A percentile compares a stretch with the other conserved stretches of the same genome.
These are phyloP conservation scores for Drosophila subpulchrella DNA, from an alignment of 1,140 invertebrate genomes.

Conservation along the genomic window DNA sequence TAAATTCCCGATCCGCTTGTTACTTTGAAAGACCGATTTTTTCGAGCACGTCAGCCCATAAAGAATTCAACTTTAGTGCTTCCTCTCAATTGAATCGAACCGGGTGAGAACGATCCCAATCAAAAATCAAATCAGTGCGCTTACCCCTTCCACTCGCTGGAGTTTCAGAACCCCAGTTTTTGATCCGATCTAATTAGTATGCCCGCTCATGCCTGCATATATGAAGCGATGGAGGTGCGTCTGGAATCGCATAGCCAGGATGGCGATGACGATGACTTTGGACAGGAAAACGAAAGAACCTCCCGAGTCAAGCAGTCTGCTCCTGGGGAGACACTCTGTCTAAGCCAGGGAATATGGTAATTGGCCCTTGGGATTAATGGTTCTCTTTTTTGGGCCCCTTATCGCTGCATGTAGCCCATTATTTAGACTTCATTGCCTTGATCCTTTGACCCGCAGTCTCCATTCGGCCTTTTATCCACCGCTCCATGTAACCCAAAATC, in stretches of 20 bases:
- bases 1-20: constrained; percentile 9
- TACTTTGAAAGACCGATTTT: constrained; percentile 12
- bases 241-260: constrained; percentile 53
- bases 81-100: constrained; percentile 48
- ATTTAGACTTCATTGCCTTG: constrained; percentile 57
- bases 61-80: constrained; percentile 72
- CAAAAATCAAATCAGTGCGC: constrained; percentile 70
- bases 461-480: constrained; percentile 65
- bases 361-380: constrained; percentile 40
- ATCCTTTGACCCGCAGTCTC: constrained; percentile 74
- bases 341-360: constrained; percentile 75
- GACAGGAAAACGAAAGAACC: constrained; percentile 45
- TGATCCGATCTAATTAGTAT: constrained; percentile 73
- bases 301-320: constrained; percentile 69
- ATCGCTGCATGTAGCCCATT: constrained; percentile 70
- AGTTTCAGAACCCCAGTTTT: constrained; percentile 2
- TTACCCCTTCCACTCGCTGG: constrained; percentile 5
- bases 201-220: constrained; percentile 77
- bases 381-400: constrained; percentile 42
- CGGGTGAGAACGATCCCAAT: constrained; percentile 44
- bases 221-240: constrained; percentile 64
- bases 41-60: constrained; percentile 54
- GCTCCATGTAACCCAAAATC: constrained; percentile 21
- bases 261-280: constrained; percentile 25
- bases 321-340: constrained; percentile 70